These are phyloP conservation scores for Cetonia aurata DNA, from an alignment of 2,888 invertebrate genomes.

Conservation along the genomic window DNA sequence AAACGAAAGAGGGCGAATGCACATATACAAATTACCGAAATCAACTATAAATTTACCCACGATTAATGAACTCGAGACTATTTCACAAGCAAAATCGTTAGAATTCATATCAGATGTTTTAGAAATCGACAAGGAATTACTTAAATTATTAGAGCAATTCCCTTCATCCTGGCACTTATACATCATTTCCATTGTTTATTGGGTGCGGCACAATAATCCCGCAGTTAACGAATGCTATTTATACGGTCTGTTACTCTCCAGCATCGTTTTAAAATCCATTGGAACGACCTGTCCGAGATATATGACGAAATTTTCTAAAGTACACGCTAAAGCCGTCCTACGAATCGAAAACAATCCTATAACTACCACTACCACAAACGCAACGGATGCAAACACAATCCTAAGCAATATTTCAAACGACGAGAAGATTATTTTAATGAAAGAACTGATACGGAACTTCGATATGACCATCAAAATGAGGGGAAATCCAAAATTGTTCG, in stretches of 20 bases:
- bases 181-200: constrained; percentile 72
- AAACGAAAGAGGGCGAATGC: constrained; percentile 53
- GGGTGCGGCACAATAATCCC: constrained; percentile 67
- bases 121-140: constrained; percentile 64
- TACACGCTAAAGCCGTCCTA: constrained; percentile 64
- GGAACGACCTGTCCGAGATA: constrained; percentile 70
- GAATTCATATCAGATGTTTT: constrained; percentile 69
- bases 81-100: constrained; percentile 56
- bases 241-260: constrained; percentile 72
- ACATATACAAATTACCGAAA: constrained; percentile 47
- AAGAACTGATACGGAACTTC: constrained; percentile 72
- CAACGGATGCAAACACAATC: constrained; percentile 65
- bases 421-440: constrained; percentile 73
- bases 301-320: constrained; percentile 68
- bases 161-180: constrained; percentile 73
- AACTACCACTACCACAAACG: constrained; percentile 52
- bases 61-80: constrained; percentile 59
- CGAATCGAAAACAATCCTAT: constrained; percentile 42
- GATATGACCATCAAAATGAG: constrained; percentile 70
- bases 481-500: constrained; percentile 70
- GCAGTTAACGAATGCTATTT: constrained; percentile 67
- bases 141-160: constrained; percentile 65
- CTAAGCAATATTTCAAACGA: constrained; percentile 69
- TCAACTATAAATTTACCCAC: constrained; percentile 58
- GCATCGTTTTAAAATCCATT: constrained; percentile 71